Evolutionary conservation across 2,113 vertebrate species (phyloP).

Genomic region (Onychorhynchus coronatus): DNA sequence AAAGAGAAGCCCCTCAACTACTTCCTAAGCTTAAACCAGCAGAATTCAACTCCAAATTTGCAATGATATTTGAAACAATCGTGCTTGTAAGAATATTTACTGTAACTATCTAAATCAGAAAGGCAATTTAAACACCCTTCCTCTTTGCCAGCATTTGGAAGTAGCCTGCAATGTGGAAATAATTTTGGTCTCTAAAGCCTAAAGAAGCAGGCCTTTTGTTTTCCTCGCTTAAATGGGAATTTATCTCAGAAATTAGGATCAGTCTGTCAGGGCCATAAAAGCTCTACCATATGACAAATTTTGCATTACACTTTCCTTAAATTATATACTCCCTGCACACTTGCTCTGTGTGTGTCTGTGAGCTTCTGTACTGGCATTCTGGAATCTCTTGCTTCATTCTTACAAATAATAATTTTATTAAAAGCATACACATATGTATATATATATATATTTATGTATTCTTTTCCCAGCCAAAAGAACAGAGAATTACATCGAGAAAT

Average conservation of each 20-base stretch:
- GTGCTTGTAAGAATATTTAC: background rate
- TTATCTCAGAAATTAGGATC: conserved; percentile 61
- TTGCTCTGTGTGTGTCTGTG: background rate
- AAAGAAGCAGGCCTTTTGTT: conserved; percentile 51
- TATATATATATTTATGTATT: conserved; percentile 24
- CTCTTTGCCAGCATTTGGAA: background rate
- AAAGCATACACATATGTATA: background rate
- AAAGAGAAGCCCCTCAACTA: background rate
- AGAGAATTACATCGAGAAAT: conserved; percentile 53
- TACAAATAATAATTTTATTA: conserved; percentile 36
- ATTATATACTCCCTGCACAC: conserved; percentile 43
- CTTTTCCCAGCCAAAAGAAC: conserved; percentile 70
- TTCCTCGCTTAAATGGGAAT: conserved; percentile 28
- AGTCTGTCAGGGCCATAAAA: conserved; percentile 39
- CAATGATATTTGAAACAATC: background rate
- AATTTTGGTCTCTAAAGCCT: conserved; percentile 28
- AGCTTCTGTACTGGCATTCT: conserved; percentile 13
- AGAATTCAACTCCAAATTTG: background rate
- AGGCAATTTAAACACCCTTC: conserved; percentile 16
- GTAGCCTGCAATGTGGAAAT: conserved; percentile 50
- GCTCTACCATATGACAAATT: conserved; percentile 41
- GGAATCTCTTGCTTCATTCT: conserved; percentile 1
- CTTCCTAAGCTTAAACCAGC: background rate
- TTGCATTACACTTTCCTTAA: conserved; percentile 45
- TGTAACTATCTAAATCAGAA: conserved; percentile 21